Evolutionary conservation across 2,888 invertebrate genomes (phyloP).

Genomic region (Drosophila emarginata): DNA sequence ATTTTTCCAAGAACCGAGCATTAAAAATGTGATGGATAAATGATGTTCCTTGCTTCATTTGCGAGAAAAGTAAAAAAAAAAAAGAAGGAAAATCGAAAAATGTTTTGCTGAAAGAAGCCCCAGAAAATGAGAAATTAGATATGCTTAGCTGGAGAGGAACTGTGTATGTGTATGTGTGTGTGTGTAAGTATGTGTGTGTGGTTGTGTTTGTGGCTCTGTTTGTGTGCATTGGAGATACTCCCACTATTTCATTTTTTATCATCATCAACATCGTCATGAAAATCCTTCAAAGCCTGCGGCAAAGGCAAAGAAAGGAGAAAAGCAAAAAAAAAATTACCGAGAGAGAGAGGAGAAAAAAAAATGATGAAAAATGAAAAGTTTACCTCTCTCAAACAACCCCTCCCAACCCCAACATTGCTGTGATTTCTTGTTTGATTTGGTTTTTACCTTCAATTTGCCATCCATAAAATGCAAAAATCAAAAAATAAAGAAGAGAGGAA

Average conservation of each 20-base stretch:
- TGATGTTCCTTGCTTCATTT: background rate
- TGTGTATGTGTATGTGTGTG: background rate
- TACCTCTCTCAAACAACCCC: conserved; percentile 2
- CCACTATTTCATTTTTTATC: conserved; percentile 3
- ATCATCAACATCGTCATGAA: background rate
- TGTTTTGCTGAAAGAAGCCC: background rate
- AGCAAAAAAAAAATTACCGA: background rate
- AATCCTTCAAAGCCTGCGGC: conserved; percentile 2
- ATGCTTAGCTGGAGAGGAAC: conserved; percentile 1
- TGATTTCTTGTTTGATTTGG: conserved; percentile 11
- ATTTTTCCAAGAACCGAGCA: background rate
- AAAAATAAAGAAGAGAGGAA: background rate
- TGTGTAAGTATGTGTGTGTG: background rate
- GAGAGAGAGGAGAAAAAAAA: background rate
- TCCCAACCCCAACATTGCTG: background rate
- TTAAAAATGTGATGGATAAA: background rate
- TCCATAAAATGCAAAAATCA: conserved; percentile 31
- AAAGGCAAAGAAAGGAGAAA: background rate
- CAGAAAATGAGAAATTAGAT: conserved; percentile 4
- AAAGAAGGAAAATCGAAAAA: background rate
- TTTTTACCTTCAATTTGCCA: conserved; percentile 18
- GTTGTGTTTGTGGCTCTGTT: background rate
- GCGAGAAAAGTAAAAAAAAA: background rate
- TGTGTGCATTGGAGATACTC: background rate
- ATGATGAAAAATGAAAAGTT: conserved; percentile 2